These are phyloP conservation scores for Spilogale gracilis DNA, from an alignment of 2,113 vertebrate genomes.

Conservation along the genomic window DNA sequence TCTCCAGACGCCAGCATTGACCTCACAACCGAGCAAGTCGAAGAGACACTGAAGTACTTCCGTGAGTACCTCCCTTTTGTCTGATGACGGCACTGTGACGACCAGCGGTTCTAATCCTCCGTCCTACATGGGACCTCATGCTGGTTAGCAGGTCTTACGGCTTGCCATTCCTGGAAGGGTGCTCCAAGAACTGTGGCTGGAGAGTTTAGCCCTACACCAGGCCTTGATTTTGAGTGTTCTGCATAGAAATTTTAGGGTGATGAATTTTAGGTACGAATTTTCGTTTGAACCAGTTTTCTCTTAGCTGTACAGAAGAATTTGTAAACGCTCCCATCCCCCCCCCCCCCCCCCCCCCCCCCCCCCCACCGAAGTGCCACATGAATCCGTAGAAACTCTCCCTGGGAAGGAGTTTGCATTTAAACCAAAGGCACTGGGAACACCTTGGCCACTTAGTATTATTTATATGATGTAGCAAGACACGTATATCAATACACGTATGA, in stretches of 20 bases:
- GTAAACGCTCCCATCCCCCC: neutral
- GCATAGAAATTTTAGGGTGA: neutral
- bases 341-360: neutral
- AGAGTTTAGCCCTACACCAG: neutral
- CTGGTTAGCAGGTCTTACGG: neutral
- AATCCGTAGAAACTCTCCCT: neutral
- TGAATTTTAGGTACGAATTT: neutral
- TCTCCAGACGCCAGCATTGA: conserved; percentile 93
- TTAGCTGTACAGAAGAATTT: neutral
- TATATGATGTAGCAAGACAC: rapidly evolving
- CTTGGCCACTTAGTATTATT: neutral
- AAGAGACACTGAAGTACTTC: conserved; percentile 99
- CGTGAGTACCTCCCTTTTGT: conserved; percentile 89
- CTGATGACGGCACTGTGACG: rapidly evolving
- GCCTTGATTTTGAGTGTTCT: neutral
- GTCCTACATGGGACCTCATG: rapidly evolving
- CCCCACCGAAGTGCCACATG: rapidly evolving
- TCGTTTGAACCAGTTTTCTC: neutral
- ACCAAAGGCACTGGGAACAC: neutral
- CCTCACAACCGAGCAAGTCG: conserved; percentile 97
- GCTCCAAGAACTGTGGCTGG: rapidly evolving
- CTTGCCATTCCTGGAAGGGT: rapidly evolving
- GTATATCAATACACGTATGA: too few species aligned
- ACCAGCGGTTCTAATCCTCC: rapidly evolving
- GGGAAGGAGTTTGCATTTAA: neutral